phyloP scores from a whole-genome alignment of 2,888 invertebrate genomes.

The Aleiodes leptofemur region DNA sequence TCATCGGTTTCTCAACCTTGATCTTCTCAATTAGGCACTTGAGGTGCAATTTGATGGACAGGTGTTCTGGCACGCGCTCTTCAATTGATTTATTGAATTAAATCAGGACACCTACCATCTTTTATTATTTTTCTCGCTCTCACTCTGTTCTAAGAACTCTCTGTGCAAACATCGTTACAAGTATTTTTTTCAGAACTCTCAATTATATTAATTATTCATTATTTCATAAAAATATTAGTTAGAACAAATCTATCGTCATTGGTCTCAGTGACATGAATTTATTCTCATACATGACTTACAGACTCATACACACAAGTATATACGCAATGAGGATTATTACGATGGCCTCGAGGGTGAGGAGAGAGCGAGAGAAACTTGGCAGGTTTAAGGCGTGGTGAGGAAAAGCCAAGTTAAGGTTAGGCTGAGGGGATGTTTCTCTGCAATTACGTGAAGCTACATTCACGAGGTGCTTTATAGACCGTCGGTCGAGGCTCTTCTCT shows the following conservation, averaged over 20 bases:
- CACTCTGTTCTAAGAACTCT: too few species aligned
- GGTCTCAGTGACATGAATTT: neutral
- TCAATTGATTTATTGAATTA: too few species aligned
- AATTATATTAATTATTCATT: too few species aligned
- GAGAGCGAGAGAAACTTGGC: slow-evolving; percentile 44
- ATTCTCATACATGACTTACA: neutral
- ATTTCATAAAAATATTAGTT: too few species aligned
- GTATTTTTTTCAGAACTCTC: too few species aligned
- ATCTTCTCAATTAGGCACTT: too few species aligned
- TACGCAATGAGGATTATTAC: neutral
- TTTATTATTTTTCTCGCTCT: too few species aligned
- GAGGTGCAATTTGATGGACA: too few species aligned
- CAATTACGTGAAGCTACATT: slow-evolving; percentile 63
- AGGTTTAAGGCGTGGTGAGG: slow-evolving; percentile 60
- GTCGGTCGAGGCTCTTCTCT: slow-evolving; percentile 49
- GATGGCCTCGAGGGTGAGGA: neutral
- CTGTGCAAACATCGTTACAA: too few species aligned
- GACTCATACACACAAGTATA: neutral
- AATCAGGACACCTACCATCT: too few species aligned
- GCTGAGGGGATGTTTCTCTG: slow-evolving; percentile 60
- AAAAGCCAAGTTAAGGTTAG: slow-evolving; percentile 58
- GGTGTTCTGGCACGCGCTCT: too few species aligned
- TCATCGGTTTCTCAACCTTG: too few species aligned
- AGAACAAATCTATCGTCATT: neutral
- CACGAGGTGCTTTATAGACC: slow-evolving; percentile 62